Percentiles rank a stretch among this genome's conserved stretches.
Conservation (phyloP, 1,140 invertebrate genomes). For the Drosophila ercepeae region DNA sequence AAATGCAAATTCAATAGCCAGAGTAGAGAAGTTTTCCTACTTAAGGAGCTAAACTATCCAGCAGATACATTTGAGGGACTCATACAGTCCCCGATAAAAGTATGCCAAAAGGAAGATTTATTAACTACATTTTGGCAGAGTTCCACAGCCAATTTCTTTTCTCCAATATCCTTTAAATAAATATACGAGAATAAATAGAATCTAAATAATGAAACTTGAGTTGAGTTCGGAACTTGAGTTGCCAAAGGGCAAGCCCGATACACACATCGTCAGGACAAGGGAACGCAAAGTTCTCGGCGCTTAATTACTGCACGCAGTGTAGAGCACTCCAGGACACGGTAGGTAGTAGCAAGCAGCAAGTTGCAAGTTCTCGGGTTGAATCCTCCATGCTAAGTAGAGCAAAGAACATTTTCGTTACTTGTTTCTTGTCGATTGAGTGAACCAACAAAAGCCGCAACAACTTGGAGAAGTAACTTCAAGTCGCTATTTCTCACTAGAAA, state of each 20-base stretch:
- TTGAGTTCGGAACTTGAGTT: not conserved
- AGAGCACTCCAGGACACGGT: slow-evolving; percentile 7
- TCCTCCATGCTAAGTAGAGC: slow-evolving; percentile 28
- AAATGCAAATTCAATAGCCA: slow-evolving; percentile 66
- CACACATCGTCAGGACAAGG: slow-evolving; percentile 5
- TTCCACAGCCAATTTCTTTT: no score
- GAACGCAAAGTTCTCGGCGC: slow-evolving; percentile 35
- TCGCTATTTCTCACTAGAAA: slow-evolving; percentile 11
- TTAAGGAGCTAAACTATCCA: slow-evolving; percentile 22
- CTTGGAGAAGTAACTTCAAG: slow-evolving; percentile 46
- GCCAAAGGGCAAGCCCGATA: not conserved
- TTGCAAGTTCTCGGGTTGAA: slow-evolving; percentile 14
- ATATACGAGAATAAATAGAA: not conserved
- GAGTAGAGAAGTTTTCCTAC: slow-evolving; percentile 39
- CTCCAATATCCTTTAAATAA: not conserved
- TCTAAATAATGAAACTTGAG: not conserved
- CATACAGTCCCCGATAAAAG: no score
- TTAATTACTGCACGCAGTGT: slow-evolving; percentile 59
- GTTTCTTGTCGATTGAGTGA: slow-evolving; percentile 60
- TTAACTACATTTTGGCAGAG: not conserved
- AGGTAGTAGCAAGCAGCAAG: no score
- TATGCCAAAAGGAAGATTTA: not conserved
- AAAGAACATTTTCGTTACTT: slow-evolving; percentile 57
- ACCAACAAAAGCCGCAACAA: slow-evolving; percentile 57
- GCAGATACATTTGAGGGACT: slow-evolving; percentile 40